phyloP scores from a whole-genome alignment of 2,797 vertebrate genomes.

The Hyperoplus lanceolatus region DNA sequence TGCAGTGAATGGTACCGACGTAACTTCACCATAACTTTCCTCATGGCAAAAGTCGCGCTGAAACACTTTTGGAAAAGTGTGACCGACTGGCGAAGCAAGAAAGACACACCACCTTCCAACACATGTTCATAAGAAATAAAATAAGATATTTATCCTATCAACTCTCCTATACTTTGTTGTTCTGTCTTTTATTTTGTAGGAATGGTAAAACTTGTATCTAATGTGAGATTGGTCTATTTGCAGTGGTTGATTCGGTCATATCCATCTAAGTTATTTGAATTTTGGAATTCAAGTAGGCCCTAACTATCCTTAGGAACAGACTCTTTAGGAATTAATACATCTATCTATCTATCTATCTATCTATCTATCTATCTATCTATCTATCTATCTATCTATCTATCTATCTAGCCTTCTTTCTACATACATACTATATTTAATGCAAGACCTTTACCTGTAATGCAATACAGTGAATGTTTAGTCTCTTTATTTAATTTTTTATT shows the following conservation, averaged over 20 bases:
- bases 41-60: constrained; percentile 91
- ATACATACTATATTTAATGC: not conserved
- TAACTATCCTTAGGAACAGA: no score
- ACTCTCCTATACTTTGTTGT: not conserved
- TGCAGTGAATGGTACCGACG: constrained; percentile 94
- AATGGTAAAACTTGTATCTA: not conserved
- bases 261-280: not conserved
- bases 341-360: no score
- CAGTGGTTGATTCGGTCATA: not conserved
- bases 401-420: not conserved
- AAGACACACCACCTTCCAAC: constrained; percentile 16
- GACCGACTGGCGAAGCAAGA: constrained; percentile 59
- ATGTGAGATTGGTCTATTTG: not conserved
- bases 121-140: constrained; percentile 19
- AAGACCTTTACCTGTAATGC: not conserved
- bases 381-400: no score
- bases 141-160: constrained; percentile 3
- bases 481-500: no score
- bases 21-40: constrained; percentile 94
- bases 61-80: constrained; percentile 85
- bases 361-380: no score
- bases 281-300: no score
- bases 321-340: no score
- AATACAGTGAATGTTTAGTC: not conserved
- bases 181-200: not conserved